Conservation (phyloP, 2,797 vertebrate species). For the Mus spretus region DNA sequence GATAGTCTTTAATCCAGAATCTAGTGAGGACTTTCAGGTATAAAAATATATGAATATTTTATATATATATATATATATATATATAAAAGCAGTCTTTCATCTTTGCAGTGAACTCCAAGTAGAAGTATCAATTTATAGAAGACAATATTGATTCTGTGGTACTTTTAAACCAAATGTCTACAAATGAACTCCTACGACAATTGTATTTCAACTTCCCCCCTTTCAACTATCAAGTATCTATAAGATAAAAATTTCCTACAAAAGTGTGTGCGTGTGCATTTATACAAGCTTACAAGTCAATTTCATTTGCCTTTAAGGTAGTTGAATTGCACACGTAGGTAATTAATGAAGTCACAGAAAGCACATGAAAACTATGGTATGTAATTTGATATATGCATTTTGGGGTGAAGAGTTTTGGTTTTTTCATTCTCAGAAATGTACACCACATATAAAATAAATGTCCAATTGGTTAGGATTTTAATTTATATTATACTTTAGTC, state of each 20-base stretch:
- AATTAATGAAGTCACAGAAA: constrained; percentile 38
- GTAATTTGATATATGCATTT: not conserved
- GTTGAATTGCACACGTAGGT: not conserved
- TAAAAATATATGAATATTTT: too few relatives aligned
- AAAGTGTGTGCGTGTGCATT: not conserved
- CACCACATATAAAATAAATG: not conserved
- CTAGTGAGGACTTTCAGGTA: constrained; percentile 32
- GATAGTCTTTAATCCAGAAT: not conserved
- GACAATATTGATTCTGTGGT: not conserved
- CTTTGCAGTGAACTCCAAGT: not conserved
- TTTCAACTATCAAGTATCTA: constrained; percentile 5
- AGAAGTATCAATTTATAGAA: not conserved
- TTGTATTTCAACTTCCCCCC: not conserved
- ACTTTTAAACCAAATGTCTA: not conserved
- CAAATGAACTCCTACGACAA: not conserved
- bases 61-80: too few relatives aligned
- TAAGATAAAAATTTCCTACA: not conserved
- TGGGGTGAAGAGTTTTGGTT: not conserved
- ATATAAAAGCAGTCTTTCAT: not conserved
- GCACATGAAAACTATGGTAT: not conserved
- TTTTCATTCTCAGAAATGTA: not conserved
- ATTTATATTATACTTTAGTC: constrained; percentile 13
- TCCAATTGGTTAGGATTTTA: not conserved
- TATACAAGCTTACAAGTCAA: constrained; percentile 11
- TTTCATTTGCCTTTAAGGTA: not conserved